Evolutionary conservation across 1,140 invertebrate genomes (phyloP), one percentile per base, ranked within the genome.

Genomic region (Ceratina japonica): DNA sequence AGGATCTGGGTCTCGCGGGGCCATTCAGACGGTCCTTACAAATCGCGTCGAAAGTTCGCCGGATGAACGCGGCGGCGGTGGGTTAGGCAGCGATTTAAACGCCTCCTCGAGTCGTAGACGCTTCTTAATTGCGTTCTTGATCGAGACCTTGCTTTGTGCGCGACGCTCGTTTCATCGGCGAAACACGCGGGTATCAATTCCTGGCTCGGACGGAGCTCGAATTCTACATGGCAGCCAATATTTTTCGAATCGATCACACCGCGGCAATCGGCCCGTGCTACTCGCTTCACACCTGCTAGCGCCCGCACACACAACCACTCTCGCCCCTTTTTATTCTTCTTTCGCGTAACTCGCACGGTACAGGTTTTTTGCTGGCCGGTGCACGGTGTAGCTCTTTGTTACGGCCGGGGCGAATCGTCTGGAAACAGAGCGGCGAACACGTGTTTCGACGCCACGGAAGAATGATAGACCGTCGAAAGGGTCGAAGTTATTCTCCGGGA

Each of bases 11-110:
- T 49, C 62, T 27, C 13, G 52, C 0, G 24, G 18, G 7, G 18
- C 54, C 49, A 63, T 63, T 37, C 44, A 77, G 58, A 63, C 44
- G 24, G 18, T 37, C 68, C 37, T 69, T 54, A 31, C 56, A 75
- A 80, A 68, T 76, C 68, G 61, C 56, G 18, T 3, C 22, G 54
- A 20, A 62, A 66, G 13, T 68, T 68, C 10, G 16, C 8, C 3
- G 3, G 12, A 24, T 31, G 63, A 74, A 87, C 86, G 10, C 37
- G 86, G 86, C 86, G n/a, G n/a, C n/a, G n/a, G 68, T 71, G 75
- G 66, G 64, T 63, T 87, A 87, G 86, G 84, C 86, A 86, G 86
- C 84, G 84, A 86, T 84, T 82, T 10, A 82, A 80, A 69, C 80
- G 61, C 65, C 78, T 27, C n/a, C 13, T 27, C 65, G 63, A 12